Percentiles rank a stretch among this genome's conserved stretches.
Conservation (phyloP, 1,140 invertebrate genomes). For the Littorina saxatilis region DNA sequence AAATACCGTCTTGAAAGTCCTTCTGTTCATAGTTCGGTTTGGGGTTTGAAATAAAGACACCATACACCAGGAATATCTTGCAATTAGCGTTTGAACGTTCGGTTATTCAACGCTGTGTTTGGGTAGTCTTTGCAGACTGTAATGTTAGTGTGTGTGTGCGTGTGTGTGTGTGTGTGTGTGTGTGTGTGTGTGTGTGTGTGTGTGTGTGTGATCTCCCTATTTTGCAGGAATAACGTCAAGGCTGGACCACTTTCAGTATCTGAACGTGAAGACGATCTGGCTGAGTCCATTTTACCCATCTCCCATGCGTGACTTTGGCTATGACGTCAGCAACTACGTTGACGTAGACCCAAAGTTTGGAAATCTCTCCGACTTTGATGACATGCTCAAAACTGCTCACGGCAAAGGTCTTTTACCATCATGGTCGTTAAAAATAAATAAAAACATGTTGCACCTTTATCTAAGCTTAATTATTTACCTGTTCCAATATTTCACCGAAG, state of each 20-base stretch:
- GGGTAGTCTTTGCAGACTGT: no score
- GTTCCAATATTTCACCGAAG: no score
- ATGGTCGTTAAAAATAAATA: no score
- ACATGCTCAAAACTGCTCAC: constrained; percentile 75
- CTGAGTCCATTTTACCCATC: constrained; percentile 84
- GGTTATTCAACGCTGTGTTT: no score
- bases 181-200: constrained; percentile 22
- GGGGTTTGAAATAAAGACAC: neutral
- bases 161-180: constrained; percentile 14
- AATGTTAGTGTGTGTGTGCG: constrained; percentile 8
- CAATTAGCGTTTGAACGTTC: neutral
- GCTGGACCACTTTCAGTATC: constrained; percentile 76
- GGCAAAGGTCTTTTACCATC: constrained; percentile 58
- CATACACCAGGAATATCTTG: no score
- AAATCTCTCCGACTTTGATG: constrained; percentile 83
- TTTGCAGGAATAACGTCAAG: constrained; percentile 38
- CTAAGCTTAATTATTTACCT: no score
- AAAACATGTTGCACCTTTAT: no score
- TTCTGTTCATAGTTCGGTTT: no score
- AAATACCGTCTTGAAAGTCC: no score
- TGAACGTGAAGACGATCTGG: constrained; percentile 82
- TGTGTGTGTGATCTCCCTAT: neutral
- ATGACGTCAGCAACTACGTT: constrained; percentile 84
- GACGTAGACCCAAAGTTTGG: constrained; percentile 84
- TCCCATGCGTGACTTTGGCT: constrained; percentile 82